phyloP scores from a whole-genome alignment of 2,113 vertebrate genomes.

The Anthoscopus minutus region DNA sequence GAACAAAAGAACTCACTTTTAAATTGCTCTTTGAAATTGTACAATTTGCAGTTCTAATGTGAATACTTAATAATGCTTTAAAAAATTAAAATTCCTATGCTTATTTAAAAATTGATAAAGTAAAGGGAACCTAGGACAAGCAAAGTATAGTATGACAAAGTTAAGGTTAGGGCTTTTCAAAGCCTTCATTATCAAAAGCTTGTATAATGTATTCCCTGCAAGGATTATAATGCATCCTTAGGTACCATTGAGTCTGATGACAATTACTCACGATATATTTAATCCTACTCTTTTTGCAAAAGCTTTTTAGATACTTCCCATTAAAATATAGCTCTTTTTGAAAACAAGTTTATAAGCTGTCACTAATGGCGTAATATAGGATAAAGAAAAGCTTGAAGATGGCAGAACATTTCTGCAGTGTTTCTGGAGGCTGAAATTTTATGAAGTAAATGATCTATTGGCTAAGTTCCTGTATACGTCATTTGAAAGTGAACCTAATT shows the following conservation, averaged over 20 bases:
- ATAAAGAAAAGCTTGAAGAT: not conserved
- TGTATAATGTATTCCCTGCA: not conserved
- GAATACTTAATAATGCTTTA: not conserved
- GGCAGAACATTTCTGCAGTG: not conserved
- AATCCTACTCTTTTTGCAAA: not conserved
- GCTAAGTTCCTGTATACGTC: not conserved
- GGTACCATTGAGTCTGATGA: not conserved
- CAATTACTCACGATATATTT: not conserved
- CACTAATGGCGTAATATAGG: not conserved
- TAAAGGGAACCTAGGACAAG: not conserved
- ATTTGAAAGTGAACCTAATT: not conserved
- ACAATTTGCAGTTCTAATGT: not conserved
- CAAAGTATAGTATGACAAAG: not conserved
- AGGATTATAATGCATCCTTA: not conserved
- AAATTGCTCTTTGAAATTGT: not conserved
- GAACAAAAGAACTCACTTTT: not conserved
- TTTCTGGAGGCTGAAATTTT: not conserved
- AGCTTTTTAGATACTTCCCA: not conserved
- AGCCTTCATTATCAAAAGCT: not conserved
- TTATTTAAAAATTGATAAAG: not conserved
- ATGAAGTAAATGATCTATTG: not conserved
- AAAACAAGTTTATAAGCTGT: not conserved
- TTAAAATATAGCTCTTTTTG: not conserved
- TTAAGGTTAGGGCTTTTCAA: not conserved
- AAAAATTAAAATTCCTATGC: not conserved